Conservation (phyloP, 2,888 invertebrate genomes). For the Aplocera efformata region DNA sequence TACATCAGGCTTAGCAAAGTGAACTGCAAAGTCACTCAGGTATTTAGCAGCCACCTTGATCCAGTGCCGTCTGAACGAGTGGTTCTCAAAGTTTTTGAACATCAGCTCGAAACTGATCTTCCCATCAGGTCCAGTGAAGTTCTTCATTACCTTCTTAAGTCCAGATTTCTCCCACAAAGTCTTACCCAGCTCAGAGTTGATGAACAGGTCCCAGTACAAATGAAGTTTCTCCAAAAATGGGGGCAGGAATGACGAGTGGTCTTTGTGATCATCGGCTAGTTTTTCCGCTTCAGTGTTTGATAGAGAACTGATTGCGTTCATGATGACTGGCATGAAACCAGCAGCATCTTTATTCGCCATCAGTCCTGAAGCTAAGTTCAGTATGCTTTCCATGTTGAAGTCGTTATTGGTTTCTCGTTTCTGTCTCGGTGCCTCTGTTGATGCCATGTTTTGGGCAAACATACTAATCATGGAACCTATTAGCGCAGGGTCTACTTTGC, state of each 20-base stretch:
- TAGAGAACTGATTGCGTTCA: constrained; percentile 83
- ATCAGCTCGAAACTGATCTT: constrained; percentile 86
- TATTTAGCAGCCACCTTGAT: constrained; percentile 87
- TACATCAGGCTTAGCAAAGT: constrained; percentile 87
- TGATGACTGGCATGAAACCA: constrained; percentile 83
- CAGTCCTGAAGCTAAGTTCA: constrained; percentile 78
- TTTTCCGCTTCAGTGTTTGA: constrained; percentile 82
- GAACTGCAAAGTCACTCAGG: constrained; percentile 86
- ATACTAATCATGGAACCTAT: constrained; percentile 69
- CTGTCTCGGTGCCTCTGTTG: constrained; percentile 45
- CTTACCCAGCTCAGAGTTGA: constrained; percentile 88
- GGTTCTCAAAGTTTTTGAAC: constrained; percentile 89
- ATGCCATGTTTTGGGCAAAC: constrained; percentile 64
- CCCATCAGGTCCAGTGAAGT: constrained; percentile 85
- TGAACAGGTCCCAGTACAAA: constrained; percentile 88
- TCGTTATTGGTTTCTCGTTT: constrained; percentile 61
- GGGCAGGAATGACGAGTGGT: constrained; percentile 86
- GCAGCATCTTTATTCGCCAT: constrained; percentile 65
- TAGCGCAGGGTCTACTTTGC: constrained; percentile 80
- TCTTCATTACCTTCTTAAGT: constrained; percentile 83
- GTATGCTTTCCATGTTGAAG: constrained; percentile 74
- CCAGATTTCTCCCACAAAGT: constrained; percentile 87
- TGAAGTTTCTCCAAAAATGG: constrained; percentile 83
- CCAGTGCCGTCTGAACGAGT: constrained; percentile 89
- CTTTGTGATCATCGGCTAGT: constrained; percentile 83